Evolutionary conservation across 2,113 vertebrate species (phyloP).

Genomic region (Polyodon spathula): DNA sequence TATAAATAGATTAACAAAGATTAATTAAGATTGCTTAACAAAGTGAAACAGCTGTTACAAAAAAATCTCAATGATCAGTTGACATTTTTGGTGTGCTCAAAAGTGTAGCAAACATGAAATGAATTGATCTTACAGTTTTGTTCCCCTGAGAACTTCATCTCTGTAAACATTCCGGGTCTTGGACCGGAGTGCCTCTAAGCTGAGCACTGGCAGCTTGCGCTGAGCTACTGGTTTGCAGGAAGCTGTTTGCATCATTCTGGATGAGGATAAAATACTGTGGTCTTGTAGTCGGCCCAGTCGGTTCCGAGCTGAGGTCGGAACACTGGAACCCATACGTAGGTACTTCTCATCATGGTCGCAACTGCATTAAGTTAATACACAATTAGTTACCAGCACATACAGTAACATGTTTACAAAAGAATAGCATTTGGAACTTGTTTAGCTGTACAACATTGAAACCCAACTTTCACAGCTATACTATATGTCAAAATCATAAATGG

Average conservation of each 20-base stretch:
- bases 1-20: no score
- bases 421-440: neutral
- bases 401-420: neutral
- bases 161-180: conserved; percentile 42
- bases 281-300: conserved; percentile 31
- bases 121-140: conserved; percentile 70
- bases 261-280: conserved; percentile 32
- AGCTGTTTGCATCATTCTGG: conserved; percentile 25
- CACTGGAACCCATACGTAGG: neutral
- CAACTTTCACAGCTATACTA: no score
- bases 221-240: conserved; percentile 44
- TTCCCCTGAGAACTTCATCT: conserved; percentile 52
- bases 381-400: neutral
- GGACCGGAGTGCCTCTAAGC: conserved; percentile 40
- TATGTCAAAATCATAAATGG: no score
- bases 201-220: conserved; percentile 48
- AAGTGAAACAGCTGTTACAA: conserved; percentile 6
- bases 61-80: neutral
- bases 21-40: no score
- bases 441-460: neutral
- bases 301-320: conserved; percentile 23
- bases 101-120: no score
- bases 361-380: conserved; percentile 29
- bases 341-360: conserved; percentile 52
- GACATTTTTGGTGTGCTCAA: neutral